Conservation (phyloP, 2,888 invertebrate genomes). For the Cataglyphis altisquamis region DNA sequence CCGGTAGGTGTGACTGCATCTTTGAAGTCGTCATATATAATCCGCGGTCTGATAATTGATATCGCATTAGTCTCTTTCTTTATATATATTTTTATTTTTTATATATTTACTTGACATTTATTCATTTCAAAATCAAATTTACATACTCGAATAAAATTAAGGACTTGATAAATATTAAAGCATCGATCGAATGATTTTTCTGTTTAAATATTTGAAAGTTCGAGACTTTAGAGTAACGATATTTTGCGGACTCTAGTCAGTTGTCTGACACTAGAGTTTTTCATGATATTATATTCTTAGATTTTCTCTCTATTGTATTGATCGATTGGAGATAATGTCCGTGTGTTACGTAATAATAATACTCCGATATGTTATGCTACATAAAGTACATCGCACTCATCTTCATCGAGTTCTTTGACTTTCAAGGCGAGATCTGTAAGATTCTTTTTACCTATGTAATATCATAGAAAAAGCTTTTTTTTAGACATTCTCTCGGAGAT, state of each 20-base stretch:
- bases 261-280: background rate
- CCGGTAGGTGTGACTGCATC: slow-evolving; percentile 20
- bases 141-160: background rate
- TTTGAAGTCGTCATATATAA: background rate
- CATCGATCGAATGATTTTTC: background rate
- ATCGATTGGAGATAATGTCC: background rate
- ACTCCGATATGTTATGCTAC: background rate
- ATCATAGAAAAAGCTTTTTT: background rate
- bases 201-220: background rate
- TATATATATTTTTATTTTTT: no score
- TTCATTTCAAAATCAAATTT: background rate
- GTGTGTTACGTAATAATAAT: slow-evolving; percentile 2
- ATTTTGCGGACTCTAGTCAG: background rate
- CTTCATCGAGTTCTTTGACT: slow-evolving; percentile 1
- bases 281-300: background rate
- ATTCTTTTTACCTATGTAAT: background rate
- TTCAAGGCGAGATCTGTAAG: background rate
- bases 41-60: slow-evolving; percentile 13
- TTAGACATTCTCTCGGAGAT: background rate
- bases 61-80: background rate
- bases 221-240: background rate
- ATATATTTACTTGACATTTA: background rate
- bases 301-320: slow-evolving; percentile 2
- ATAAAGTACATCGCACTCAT: background rate
- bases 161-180: background rate